Evolutionary conservation across 2,113 vertebrate species (phyloP).

Genomic region (Alectura lathami): DNA sequence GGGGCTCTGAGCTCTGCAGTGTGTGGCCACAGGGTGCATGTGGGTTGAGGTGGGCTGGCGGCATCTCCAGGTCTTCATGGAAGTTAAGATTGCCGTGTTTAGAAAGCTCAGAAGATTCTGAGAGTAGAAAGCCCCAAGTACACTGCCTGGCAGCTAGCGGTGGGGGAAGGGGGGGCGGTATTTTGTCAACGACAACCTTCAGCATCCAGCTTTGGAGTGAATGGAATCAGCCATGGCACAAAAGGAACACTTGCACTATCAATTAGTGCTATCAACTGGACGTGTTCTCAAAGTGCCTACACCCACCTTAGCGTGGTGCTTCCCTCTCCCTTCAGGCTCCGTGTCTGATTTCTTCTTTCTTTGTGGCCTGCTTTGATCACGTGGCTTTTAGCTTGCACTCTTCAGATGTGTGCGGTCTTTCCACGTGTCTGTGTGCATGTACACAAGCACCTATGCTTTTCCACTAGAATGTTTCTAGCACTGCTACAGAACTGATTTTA

Average conservation of each 20-base stretch:
- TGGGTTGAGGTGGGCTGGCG: background rate
- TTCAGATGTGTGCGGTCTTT: background rate
- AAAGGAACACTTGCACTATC: no score
- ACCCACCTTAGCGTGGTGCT: background rate
- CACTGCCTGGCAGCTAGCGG: conserved; percentile 12
- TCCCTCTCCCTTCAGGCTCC: background rate
- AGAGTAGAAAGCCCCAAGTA: conserved; percentile 20
- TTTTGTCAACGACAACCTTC: background rate
- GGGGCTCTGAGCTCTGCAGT: background rate
- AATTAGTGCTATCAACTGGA: no score
- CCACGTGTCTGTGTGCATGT: background rate
- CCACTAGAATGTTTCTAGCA: background rate
- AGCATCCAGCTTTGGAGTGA: no score
- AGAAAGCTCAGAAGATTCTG: background rate
- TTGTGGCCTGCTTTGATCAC: accelerated
- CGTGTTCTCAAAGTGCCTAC: background rate
- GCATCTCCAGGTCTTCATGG: background rate
- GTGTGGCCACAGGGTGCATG: accelerated
- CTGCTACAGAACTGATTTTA: background rate
- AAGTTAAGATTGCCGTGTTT: background rate
- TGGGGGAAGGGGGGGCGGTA: no score
- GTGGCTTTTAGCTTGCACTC: background rate
- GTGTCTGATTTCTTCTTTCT: background rate
- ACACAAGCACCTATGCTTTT: background rate
- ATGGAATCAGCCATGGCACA: background rate